Percentiles rank a stretch among this genome's conserved stretches.
These are phyloP conservation scores for Oasisia sp. DNA, from an alignment of 2,888 invertebrate genomes.

Conservation along the genomic window DNA sequence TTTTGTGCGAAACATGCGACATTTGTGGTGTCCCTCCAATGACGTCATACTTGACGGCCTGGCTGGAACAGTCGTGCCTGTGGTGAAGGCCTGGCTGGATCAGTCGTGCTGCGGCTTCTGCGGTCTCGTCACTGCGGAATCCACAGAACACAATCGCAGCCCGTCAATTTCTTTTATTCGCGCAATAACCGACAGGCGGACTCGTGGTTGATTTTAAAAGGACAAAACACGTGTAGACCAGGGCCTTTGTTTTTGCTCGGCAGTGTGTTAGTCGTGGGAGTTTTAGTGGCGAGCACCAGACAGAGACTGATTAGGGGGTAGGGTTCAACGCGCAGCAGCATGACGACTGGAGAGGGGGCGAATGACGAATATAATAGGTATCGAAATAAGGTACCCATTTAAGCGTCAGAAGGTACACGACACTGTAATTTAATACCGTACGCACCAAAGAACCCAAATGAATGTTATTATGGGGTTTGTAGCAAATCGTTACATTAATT, in stretches of 20 bases:
- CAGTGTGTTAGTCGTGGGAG: neutral
- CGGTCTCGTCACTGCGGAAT: no score
- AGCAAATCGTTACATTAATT: no score
- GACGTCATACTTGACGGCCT: no score
- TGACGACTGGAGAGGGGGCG: neutral
- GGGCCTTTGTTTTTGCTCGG: neutral
- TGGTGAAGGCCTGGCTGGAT: no score
- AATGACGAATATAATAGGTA: neutral
- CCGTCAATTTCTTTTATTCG: neutral
- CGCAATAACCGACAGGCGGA: neutral
- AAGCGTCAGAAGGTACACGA: no score
- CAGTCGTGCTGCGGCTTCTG: no score
- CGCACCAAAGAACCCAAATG: no score
- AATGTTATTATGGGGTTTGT: no score
- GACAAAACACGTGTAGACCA: constrained; percentile 17
- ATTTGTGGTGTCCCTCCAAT: no score
- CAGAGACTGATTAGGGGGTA: neutral
- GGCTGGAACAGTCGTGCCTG: no score
- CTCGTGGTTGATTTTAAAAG: neutral
- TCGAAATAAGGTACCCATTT: neutral
- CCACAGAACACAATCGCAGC: neutral
- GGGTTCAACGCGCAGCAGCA: neutral
- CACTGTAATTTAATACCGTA: no score
- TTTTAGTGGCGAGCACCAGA: neutral
- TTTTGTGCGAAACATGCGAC: no score